Base-by-base conservation (phyloP, 2,113 vertebrate species). In the Mixornis gularis region DNA sequence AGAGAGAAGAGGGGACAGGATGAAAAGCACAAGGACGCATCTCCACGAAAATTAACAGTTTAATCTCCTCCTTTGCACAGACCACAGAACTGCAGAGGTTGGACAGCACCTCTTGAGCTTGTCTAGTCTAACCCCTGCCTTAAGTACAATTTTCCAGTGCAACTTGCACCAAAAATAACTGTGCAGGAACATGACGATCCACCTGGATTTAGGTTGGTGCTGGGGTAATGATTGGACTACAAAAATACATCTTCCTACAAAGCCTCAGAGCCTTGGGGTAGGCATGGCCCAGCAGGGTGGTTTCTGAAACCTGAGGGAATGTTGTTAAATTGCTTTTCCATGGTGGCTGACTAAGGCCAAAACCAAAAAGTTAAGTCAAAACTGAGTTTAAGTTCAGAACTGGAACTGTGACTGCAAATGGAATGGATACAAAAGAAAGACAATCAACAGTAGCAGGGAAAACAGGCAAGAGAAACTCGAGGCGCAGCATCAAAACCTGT, bases 391-490 rank as follows among this genome's bases (percentile, higher is more conserved):
- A 52, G 32, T 49, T 60, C 85, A 2, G 38, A 79, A 65, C 2
- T 19, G n/a, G 62, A 89, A 48, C 18, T 69, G 21, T 8, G 30
- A 48, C 19, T 56, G 36, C 38, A 79, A 64, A 69, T 12, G 13
- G 41, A 80, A 62, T 6, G 16, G 13, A 27, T 36, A 69, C 1
- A 24, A 79, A 58, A 56, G 25, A 44, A 36, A 62, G 10, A 30
- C 1, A 0, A 0, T 3, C 55, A 34, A n/a, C 2, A 55, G 36
- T 0, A 58, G 25, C 4, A 41, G 18, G 29, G 26, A 24, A 53
- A 79, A 30, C 9, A 41, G 17, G 26, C 41, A 46, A 30, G 15
- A n/a, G 17, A 59, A 51, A 58, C 49, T 70, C 2, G 9, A 85
- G 58, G 56, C 16, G 19, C 27, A 71, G 19, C 2, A 64, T 16